Evolutionary conservation across 2,113 vertebrate genomes (phyloP).

Genomic region (Ciconia stormi): DNA sequence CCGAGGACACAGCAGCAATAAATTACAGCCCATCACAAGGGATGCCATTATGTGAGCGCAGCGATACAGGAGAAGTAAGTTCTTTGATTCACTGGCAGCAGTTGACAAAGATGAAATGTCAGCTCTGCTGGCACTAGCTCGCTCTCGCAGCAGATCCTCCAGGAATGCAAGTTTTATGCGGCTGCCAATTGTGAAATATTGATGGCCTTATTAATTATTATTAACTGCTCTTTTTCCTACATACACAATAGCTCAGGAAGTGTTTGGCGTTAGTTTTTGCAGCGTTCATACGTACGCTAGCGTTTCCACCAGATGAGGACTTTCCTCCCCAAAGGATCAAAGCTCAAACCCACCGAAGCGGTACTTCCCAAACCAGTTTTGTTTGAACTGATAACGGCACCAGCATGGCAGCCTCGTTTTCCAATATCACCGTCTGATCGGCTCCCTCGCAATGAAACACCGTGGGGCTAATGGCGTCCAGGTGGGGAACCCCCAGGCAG

Average conservation of each 20-base stretch:
- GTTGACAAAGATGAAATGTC: background rate
- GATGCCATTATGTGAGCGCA: rapidly evolving
- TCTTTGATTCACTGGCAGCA: background rate
- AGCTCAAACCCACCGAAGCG: background rate
- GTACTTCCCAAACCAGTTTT: background rate
- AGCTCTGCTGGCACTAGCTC: background rate
- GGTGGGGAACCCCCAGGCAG: background rate
- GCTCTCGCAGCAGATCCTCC: background rate
- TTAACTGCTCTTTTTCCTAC: background rate
- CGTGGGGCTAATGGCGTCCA: rapidly evolving
- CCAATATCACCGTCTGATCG: rapidly evolving
- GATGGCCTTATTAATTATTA: background rate
- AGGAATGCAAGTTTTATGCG: background rate
- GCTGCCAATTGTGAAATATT: background rate
- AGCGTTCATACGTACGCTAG: rapidly evolving
- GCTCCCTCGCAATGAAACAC: background rate
- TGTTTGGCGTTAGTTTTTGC: background rate
- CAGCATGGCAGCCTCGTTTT: background rate
- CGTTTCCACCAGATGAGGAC: rapidly evolving
- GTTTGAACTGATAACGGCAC: background rate
- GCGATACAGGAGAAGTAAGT: background rate
- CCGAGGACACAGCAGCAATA: rapidly evolving
- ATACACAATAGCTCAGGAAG: background rate
- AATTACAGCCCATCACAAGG: background rate
- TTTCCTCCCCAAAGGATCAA: background rate